phyloP scores from a whole-genome alignment of 2,888 invertebrate species.

The Linnaemya tessellans region DNA sequence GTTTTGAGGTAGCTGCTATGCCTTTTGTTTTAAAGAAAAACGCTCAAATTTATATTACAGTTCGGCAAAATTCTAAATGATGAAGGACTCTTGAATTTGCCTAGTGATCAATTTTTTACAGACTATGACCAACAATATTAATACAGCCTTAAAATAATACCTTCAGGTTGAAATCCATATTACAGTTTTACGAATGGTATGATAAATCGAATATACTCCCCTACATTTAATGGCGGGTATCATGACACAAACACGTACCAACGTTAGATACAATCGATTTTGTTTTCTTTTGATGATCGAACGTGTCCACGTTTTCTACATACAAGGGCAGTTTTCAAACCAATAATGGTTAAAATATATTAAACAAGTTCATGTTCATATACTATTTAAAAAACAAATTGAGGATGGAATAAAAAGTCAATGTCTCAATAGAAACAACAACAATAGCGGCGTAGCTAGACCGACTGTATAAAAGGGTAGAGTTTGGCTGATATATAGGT shows the following conservation, averaged over 20 bases:
- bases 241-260: constrained; percentile 28
- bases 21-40: too few species aligned
- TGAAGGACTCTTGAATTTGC: too few species aligned
- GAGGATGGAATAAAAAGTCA: constrained; percentile 27
- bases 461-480: background rate
- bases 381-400: constrained; percentile 47
- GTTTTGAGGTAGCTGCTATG: too few species aligned
- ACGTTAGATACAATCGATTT: constrained; percentile 30
- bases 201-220: constrained; percentile 5
- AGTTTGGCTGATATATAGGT: background rate
- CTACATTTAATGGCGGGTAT: constrained; percentile 26
- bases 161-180: too few species aligned
- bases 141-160: too few species aligned
- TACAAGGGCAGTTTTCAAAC: constrained; percentile 61
- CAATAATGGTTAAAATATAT: constrained; percentile 69
- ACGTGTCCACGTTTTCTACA: constrained; percentile 59
- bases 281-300: constrained; percentile 50
- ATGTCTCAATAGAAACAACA: constrained; percentile 18
- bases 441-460: background rate
- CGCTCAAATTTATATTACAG: too few species aligned
- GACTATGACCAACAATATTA: too few species aligned
- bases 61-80: too few species aligned
- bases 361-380: constrained; percentile 71
- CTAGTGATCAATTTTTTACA: too few species aligned
- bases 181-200: background rate